Base-by-base conservation (phyloP, 2,113 vertebrate species). In the Neolamprologus brichardi region DNA sequence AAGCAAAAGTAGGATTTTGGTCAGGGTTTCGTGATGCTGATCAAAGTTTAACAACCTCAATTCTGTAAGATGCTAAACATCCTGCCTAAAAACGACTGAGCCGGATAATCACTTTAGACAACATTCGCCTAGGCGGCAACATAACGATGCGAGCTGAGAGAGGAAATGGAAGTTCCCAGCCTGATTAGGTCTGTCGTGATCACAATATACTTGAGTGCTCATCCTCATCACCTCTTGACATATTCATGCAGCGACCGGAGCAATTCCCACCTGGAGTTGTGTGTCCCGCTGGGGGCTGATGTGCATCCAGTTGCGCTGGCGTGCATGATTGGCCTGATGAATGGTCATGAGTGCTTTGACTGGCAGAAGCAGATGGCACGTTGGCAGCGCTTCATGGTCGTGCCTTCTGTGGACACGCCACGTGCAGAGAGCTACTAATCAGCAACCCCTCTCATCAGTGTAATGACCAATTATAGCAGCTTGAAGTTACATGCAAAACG, bases 321-420 rank as follows among this genome's bases (percentile, higher is more conserved):
- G 77, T 88, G 90, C 70, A 18, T 89, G 91, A 91, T 82, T 81
- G 86, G 81, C 39, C 78, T 90, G 88, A 94, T 90, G 93, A 87
- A 92, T 89, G 84, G 81, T 87, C 87, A 53, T 51, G 87, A 85
- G 86, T 39, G 62, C 82, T 83, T 41, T 82, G 90, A 88, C 84
- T 86, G 90, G 92, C 88, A 92, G 83, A 84, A 88, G 67, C 95
- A 95, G 94, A 94, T 95, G 95, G 89, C 58, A 25, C 8, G 4
- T 86, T 93, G 93, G 94, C 91, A 90, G 58, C 25, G 39, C 49
- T 83, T 88, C 80, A 56, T 41, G 49, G 70, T 32, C 17, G 34
- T 83, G 86, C 54, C 85, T 93, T 94, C 89, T 67, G 75, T 79
- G 88, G 91, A 89, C 87, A 86, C 5, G 53, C 58, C 81, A 77